Base-by-base conservation (phyloP, 2,888 invertebrate genomes). In the Dexiosoma caninum region DNA sequence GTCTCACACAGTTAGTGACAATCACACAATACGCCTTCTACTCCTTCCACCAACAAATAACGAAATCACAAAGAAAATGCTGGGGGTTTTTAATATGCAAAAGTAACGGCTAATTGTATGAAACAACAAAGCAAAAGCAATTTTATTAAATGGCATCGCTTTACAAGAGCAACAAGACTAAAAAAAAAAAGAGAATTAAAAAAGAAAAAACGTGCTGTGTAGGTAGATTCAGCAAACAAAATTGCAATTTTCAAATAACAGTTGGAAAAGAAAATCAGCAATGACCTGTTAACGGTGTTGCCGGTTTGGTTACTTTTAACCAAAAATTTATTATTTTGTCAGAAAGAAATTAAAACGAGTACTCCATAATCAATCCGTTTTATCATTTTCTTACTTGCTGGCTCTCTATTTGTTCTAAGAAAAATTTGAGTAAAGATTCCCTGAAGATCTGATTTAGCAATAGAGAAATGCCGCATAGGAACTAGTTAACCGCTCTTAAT, bases 271-370 rank as follows among this genome's bases (percentile, higher is more conserved):
- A 59, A 69, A 77, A 81, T 81, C 77, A 53, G 69, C 77, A 81
- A 77, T 81, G 77, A 81, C 81, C 77, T 81, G 81, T 81, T 81
- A 81, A 72, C n/a, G n/a, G n/a, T n/a, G n/a, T n/a, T n/a, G n/a
- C n/a, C n/a, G n/a, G n/a, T n/a, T n/a, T n/a, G n/a, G n/a, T n/a
- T n/a, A n/a, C n/a, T n/a, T n/a, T n/a, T n/a, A n/a, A n/a, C n/a
- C n/a, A n/a, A n/a, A n/a, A n/a, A n/a, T n/a, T n/a, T n/a, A n/a
- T n/a, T n/a, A n/a, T n/a, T n/a, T n/a, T n/a, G n/a, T n/a, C n/a
- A n/a, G n/a, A n/a, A n/a, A n/a, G n/a, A n/a, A n/a, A n/a, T n/a
- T n/a, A n/a, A n/a, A n/a, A n/a, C n/a, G n/a, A n/a, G n/a, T n/a
- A n/a, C n/a, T n/a, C n/a, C n/a, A n/a, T n/a, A n/a, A n/a, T n/a